Evolutionary conservation across 2,888 invertebrate species (phyloP).

Genomic region (Monoplex corrugatus): DNA sequence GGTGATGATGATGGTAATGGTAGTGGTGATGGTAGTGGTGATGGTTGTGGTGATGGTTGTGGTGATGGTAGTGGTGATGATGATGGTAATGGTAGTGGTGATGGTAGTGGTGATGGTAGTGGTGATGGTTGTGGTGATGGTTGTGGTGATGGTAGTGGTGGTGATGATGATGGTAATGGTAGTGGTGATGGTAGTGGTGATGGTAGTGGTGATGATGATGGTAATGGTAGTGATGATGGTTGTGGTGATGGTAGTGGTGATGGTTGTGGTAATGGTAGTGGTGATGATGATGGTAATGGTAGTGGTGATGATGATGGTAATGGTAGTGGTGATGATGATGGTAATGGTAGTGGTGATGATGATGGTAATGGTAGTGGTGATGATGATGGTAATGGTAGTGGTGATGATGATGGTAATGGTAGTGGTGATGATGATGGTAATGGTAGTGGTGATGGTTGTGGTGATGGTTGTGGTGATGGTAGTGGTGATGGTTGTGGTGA

Average conservation of each 20-base stretch:
- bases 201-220: slow-evolving; percentile 20
- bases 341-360: slow-evolving; percentile 8
- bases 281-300: background rate
- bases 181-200: background rate
- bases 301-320: background rate
- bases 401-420: background rate
- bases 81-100: slow-evolving; percentile 9
- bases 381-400: background rate
- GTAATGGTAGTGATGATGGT: background rate
- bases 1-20: slow-evolving; percentile 9
- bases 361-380: slow-evolving; percentile 6
- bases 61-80: background rate
- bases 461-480: background rate
- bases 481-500: background rate
- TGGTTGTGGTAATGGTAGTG: too few species aligned
- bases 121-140: too few species aligned
- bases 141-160: too few species aligned
- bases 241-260: too few species aligned
- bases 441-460: background rate
- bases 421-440: too few species aligned
- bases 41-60: background rate
- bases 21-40: background rate
- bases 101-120: background rate
- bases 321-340: background rate
- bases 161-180: background rate